Base-by-base conservation (phyloP, 2,113 vertebrate genomes). In the Pachypanchax playfairii region DNA sequence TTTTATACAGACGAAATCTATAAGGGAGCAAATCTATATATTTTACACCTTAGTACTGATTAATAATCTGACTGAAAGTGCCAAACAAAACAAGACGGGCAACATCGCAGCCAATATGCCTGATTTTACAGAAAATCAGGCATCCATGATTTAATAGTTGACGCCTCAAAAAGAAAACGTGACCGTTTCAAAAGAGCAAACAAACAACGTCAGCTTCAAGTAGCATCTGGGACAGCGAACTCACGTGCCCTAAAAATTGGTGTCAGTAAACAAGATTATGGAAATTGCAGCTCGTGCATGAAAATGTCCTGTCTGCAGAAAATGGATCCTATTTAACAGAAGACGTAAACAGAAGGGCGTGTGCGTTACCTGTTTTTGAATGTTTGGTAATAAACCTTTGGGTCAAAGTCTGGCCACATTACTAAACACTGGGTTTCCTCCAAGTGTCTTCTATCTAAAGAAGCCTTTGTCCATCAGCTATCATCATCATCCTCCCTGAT, bases 181-280 rank as follows among this genome's bases (percentile, higher is more conserved):
- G n/a, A n/a, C n/a, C n/a, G n/a, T n/a, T n/a, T n/a, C n/a, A n/a
- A n/a, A n/a, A 3, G 3, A 18, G 5, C 15, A 41, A 17, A 6
- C 7, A n/a, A 41, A 18, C 2, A 41, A 41, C 2, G 15, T 6
- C 17, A 2, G 4, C 17, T 6, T 41, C 38, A 6, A n/a, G 38
- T 41, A 41, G 38, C 38, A 41, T 18, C 36, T 22, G 29, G 33
- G 12, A 42, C 0, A 28, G 38, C 4, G 47, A 54, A 35, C n/a
- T n/a, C 11, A 56, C 13, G 55, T 17, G 36, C 15, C 22, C 15
- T 31, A 15, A 0, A 9, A 35, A 47, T 33, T 1, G 0, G 38
- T n/a, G 26, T 65, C 24, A 26, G 47, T 57, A 70, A 55, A 74
- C 57, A 54, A 56, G 5, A 72, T 75, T 54, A 49, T 22, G 22